Evolutionary conservation across 2,113 vertebrate species (phyloP).

Genomic region (Heloderma charlesbogerti): DNA sequence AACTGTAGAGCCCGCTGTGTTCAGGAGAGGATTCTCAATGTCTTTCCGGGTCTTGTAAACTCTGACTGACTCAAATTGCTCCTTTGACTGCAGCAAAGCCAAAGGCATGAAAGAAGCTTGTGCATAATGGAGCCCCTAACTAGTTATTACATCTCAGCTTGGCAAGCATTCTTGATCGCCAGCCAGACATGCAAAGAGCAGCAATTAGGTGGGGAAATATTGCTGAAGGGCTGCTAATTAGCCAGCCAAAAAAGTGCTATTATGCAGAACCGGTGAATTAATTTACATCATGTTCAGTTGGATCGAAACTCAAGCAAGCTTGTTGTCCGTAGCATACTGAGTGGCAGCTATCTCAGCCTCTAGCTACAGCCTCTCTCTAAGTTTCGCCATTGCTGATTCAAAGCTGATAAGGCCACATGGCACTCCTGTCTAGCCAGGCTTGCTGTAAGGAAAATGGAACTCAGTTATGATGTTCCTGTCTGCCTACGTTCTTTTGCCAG

Average conservation of each 20-base stretch:
- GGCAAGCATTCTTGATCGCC: slow-evolving; percentile 39
- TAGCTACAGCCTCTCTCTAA: slow-evolving; percentile 23
- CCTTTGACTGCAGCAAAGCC: background rate
- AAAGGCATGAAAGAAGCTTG: slow-evolving; percentile 43
- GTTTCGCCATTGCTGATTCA: slow-evolving; percentile 22
- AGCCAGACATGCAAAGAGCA: slow-evolving; percentile 44
- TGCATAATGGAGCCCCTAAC: slow-evolving; percentile 33
- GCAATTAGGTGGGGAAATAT: background rate
- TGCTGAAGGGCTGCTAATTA: slow-evolving; percentile 31
- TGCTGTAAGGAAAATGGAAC: slow-evolving; percentile 21
- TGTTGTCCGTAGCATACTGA: background rate
- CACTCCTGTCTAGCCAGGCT: slow-evolving; percentile 26
- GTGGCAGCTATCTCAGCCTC: slow-evolving; percentile 34
- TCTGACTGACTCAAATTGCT: background rate
- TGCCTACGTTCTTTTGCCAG: background rate
- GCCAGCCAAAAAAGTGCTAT: slow-evolving; percentile 30
- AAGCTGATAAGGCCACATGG: slow-evolving; percentile 15
- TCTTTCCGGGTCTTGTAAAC: slow-evolving; percentile 5
- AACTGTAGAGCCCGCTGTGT: background rate
- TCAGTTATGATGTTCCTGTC: background rate
- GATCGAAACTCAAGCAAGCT: slow-evolving; percentile 26
- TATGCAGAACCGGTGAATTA: slow-evolving; percentile 4
- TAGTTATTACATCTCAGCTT: slow-evolving; percentile 49
- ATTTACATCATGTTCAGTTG: slow-evolving; percentile 39
- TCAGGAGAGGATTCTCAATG: background rate